phyloP scores from a whole-genome alignment of 2,888 invertebrate genomes.

The Aleiodes leptofemur region DNA sequence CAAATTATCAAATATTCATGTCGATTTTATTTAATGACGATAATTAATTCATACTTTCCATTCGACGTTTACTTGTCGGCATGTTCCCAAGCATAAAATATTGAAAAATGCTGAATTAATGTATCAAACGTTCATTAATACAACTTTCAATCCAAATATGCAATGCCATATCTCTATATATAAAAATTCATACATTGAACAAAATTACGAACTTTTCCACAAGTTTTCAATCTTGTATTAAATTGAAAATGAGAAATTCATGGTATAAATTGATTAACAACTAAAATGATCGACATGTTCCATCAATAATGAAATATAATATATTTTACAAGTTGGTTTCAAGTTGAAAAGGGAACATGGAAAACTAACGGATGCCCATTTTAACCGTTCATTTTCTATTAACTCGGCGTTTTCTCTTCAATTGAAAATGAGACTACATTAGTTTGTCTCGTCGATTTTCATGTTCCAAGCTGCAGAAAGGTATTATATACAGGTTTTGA shows the following conservation, averaged over 20 bases:
- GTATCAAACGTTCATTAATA: too few species aligned
- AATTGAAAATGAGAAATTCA: slow-evolving; percentile 7
- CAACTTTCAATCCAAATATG: not conserved
- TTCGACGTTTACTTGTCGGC: too few species aligned
- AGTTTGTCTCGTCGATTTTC: not conserved
- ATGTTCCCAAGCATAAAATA: too few species aligned
- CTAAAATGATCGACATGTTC: slow-evolving; percentile 33
- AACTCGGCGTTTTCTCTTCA: too few species aligned
- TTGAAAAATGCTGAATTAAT: too few species aligned
- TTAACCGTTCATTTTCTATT: not conserved
- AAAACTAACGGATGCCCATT: not conserved
- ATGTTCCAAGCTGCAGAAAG: too few species aligned
- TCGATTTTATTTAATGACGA: not conserved
- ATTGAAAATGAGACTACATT: too few species aligned
- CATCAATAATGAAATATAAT: slow-evolving; percentile 47
- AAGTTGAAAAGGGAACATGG: not conserved
- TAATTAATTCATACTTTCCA: too few species aligned
- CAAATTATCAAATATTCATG: slow-evolving; percentile 18
- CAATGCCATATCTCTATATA: not conserved
- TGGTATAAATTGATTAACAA: slow-evolving; percentile 12
- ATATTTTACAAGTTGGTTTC: not conserved
- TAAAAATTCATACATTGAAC: not conserved
- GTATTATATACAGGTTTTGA: not conserved
- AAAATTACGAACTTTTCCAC: not conserved
- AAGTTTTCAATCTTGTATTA: not conserved